These are phyloP conservation scores for Drosophila infuscata DNA, from an alignment of 2,888 invertebrate species.

Conservation along the genomic window DNA sequence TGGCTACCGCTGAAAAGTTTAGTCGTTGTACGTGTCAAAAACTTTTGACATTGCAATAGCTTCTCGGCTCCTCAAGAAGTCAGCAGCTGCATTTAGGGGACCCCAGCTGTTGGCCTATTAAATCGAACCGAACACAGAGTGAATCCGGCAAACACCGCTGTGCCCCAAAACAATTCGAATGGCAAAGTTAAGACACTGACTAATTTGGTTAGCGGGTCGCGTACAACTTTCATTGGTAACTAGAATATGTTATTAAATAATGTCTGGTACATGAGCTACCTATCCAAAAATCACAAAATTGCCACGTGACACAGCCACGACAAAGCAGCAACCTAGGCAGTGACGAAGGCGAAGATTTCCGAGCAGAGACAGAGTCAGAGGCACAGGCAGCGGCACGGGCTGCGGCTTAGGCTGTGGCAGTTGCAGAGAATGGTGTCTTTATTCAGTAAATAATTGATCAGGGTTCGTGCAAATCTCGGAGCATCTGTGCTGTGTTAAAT, in stretches of 20 bases:
- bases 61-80: slow-evolving; percentile 48
- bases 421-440: slow-evolving; percentile 27
- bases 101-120: slow-evolving; percentile 65
- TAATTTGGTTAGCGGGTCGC: slow-evolving; percentile 71
- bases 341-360: background rate
- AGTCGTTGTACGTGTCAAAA: slow-evolving; percentile 76
- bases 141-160: slow-evolving; percentile 10
- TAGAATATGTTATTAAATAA: slow-evolving; percentile 71
- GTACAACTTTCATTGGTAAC: slow-evolving; percentile 62
- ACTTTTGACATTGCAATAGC: slow-evolving; percentile 74
- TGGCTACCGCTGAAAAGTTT: slow-evolving; percentile 74
- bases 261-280: slow-evolving; percentile 52
- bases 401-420: background rate
- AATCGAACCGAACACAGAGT: slow-evolving; percentile 29
- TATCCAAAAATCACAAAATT: slow-evolving; percentile 30
- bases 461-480: slow-evolving; percentile 62
- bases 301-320: slow-evolving; percentile 30
- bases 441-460: slow-evolving; percentile 67
- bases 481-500: slow-evolving; percentile 46
- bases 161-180: slow-evolving; percentile 9
- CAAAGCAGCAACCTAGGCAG: slow-evolving; percentile 1
- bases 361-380: background rate
- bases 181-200: slow-evolving; percentile 61
- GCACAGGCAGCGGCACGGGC: background rate
- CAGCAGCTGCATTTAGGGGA: slow-evolving; percentile 52